phyloP scores from a whole-genome alignment of 2,888 invertebrate genomes.

The Nephrotoma appendiculata region DNA sequence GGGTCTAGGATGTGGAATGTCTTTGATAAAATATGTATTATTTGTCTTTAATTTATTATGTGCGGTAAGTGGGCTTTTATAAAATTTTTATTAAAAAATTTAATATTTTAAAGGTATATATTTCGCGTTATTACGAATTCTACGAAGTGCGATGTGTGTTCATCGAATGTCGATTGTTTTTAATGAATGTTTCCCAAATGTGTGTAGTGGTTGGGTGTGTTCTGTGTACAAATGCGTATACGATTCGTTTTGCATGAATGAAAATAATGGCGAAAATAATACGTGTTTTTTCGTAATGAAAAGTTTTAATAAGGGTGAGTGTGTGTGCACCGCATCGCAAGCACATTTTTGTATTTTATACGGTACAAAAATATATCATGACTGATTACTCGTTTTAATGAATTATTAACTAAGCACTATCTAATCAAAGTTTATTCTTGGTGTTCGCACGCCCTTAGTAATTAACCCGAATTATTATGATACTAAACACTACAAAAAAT shows the following conservation, averaged over 20 bases:
- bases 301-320: too few relatives aligned
- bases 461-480: neutral
- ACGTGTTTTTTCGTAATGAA: too few relatives aligned
- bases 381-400: too few relatives aligned
- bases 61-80: conserved; percentile 46
- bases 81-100: neutral
- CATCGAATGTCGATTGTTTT: neutral
- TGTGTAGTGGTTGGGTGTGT: neutral
- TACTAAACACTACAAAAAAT: too few relatives aligned
- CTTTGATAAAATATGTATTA: conserved; percentile 68
- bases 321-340: too few relatives aligned
- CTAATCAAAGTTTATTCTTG: too few relatives aligned
- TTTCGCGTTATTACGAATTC: neutral
- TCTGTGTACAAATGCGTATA: neutral
- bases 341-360: too few relatives aligned
- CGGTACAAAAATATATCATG: too few relatives aligned
- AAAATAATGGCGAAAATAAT: neutral
- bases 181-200: neutral
- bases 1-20: conserved; percentile 54
- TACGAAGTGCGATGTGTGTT: neutral
- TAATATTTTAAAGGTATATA: neutral
- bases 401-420: too few relatives aligned
- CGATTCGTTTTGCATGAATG: neutral
- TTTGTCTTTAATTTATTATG: conserved; percentile 68
- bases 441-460: neutral